A percentile compares a stretch with the other conserved stretches of the same genome.
phyloP scores from a whole-genome alignment of 2,797 vertebrate genomes.

The Mus spretus region DNA sequence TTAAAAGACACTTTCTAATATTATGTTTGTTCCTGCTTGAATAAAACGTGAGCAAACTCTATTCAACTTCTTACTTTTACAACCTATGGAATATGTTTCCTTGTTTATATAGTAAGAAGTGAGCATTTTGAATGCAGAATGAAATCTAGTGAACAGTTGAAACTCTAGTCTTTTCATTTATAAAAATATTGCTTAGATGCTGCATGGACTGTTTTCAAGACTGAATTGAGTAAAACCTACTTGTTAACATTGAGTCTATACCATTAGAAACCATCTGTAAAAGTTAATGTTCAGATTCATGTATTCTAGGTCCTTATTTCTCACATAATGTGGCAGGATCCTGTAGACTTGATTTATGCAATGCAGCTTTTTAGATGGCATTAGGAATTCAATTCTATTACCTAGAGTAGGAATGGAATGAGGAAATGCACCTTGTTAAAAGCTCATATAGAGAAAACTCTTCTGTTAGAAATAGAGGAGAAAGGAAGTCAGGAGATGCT shows the following conservation, averaged over 20 bases:
- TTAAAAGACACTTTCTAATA: background rate
- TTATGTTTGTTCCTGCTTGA: background rate
- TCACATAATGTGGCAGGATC: background rate
- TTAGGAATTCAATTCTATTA: slow-evolving; percentile 35
- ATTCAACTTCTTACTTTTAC: background rate
- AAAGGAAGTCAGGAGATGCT: background rate
- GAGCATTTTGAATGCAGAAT: background rate
- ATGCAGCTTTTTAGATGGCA: background rate
- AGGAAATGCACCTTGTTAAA: background rate
- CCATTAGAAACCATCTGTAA: slow-evolving; percentile 21
- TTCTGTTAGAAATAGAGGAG: background rate
- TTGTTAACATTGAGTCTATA: background rate
- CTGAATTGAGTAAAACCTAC: slow-evolving; percentile 45
- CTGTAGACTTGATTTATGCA: background rate
- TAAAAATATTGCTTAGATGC: slow-evolving; percentile 25
- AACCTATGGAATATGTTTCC: slow-evolving; percentile 33
- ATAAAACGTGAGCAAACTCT: background rate
- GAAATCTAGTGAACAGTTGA: background rate
- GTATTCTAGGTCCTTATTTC: slow-evolving; percentile 11
- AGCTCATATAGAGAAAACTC: background rate
- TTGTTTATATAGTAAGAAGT: slow-evolving; percentile 1
- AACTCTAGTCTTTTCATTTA: slow-evolving; percentile 13
- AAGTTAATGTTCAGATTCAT: background rate
- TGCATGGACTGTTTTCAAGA: background rate
- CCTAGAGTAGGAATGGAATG: background rate